Percentiles rank a stretch among this genome's conserved stretches.
Evolutionary conservation across 2,113 vertebrate species (phyloP).

Genomic region (Strix uralensis): DNA sequence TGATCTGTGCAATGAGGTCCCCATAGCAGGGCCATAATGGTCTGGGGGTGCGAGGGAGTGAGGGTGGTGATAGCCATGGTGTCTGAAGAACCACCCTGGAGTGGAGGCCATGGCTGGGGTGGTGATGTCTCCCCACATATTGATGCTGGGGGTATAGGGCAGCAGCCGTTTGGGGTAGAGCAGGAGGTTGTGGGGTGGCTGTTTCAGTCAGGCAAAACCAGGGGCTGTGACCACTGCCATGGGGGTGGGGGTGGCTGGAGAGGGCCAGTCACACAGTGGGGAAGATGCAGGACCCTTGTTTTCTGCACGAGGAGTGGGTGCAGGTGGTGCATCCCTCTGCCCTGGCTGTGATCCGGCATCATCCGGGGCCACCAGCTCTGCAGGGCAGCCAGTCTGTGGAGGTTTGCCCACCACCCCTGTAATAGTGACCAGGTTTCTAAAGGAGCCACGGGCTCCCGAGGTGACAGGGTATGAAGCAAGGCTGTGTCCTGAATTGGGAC

Average conservation of each 20-base stretch:
- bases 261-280: background rate
- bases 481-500: background rate
- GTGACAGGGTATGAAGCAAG: background rate
- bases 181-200: background rate
- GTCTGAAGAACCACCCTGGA: background rate
- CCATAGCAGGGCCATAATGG: background rate
- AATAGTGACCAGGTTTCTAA: background rate
- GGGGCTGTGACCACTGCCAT: background rate
- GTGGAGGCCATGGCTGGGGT: background rate
- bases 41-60: background rate
- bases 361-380: background rate
- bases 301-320: background rate
- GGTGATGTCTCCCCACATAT: rapidly evolving
- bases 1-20: background rate
- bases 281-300: background rate
- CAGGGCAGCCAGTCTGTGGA: background rate
- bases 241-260: background rate
- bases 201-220: background rate
- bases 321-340: background rate
- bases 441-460: background rate
- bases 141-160: background rate
- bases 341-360: background rate
- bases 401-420: background rate
- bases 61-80: background rate
- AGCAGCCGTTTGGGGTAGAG: background rate